phyloP scores from a whole-genome alignment of 2,888 invertebrate genomes.

The Stenchaetothrips biformis region DNA sequence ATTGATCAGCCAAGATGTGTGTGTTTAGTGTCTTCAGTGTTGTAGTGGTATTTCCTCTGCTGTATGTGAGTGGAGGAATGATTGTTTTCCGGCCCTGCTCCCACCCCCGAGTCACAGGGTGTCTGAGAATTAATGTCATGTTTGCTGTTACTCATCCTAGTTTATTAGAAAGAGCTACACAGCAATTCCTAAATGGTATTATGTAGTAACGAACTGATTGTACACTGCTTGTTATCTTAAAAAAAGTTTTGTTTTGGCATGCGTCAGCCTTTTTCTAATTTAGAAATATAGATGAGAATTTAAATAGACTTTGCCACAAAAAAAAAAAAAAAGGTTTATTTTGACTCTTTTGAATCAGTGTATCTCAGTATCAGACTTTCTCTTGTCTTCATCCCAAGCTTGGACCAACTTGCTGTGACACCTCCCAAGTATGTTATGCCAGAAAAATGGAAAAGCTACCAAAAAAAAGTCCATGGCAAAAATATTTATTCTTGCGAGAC shows the following conservation, averaged over 20 bases:
- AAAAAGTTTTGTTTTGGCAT: neutral
- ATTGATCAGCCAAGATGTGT: conserved; percentile 23
- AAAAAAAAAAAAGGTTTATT: neutral
- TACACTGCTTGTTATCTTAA: neutral
- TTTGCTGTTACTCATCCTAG: conserved; percentile 23
- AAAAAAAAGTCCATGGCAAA: conserved; percentile 18
- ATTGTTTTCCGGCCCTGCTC: conserved; percentile 20
- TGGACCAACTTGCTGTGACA: conserved; percentile 22
- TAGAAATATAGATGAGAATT: neutral
- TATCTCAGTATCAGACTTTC: neutral
- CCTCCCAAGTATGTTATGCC: conserved; percentile 15
- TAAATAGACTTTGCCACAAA: neutral
- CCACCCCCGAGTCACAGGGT: conserved; percentile 23
- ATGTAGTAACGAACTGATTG: conserved; percentile 19
- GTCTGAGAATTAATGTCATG: conserved; percentile 18
- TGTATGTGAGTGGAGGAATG: neutral
- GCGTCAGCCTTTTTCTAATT: neutral
- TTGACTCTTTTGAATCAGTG: neutral
- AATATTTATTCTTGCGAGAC: conserved; percentile 21
- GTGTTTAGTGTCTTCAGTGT: conserved; percentile 24
- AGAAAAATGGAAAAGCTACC: neutral
- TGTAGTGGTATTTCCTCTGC: conserved; percentile 14
- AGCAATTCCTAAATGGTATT: neutral
- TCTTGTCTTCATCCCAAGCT: conserved; percentile 21
- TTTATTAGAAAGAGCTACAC: conserved; percentile 19